Base-by-base conservation (phyloP, 1,140 invertebrate genomes). In the Reticulitermes speratus region DNA sequence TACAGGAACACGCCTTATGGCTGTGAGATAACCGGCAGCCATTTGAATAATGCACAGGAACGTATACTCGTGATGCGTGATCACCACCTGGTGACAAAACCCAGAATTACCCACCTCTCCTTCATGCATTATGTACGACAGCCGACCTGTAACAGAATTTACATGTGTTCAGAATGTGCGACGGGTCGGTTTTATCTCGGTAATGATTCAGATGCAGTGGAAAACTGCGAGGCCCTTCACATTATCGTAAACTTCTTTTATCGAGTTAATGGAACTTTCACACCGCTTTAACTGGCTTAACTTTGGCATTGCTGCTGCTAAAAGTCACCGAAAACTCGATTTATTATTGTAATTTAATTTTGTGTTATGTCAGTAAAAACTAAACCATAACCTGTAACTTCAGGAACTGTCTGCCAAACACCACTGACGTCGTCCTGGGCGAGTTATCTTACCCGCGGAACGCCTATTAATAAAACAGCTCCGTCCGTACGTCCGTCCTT, bases 31-130 rank as follows among this genome's bases (percentile, higher is more conserved):
- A 59, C 55, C 14, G 55, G 55, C 14, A 30, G 7, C 59, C 14
- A 19, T n/a, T 30, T 75, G 25, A 75, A 75, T 75, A 75, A 30
- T 75, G 7, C 65, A 75, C 8, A 30, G 25, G n/a, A 30, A 75
- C 65, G 14, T 75, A 30, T 75, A 19, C n/a, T 75, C 6, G 65
- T 30, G 65, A 75, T 75, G 65, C 14, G 19, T 65, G 59, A 65
- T 65, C 19, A 65, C 59, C 59, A 65, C 59, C 59, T 65, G 59
- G 65, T 75, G 65, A 30, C 65, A 75, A 75, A 65, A 75, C 65
- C 65, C 9, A 6, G 65, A 75, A 75, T 30, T 75, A 75, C 16
- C 65, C n/a, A 14, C n/a, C 65, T 30, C 25, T 30, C 25, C n/a
- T 30, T 30, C 65, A 30, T 75, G 65, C 65, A 30, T 75, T 75